Percentiles rank a stretch among this genome's conserved stretches.
Evolutionary conservation across 2,797 vertebrate species (phyloP).

Genomic region (Moxostoma hubbsi): DNA sequence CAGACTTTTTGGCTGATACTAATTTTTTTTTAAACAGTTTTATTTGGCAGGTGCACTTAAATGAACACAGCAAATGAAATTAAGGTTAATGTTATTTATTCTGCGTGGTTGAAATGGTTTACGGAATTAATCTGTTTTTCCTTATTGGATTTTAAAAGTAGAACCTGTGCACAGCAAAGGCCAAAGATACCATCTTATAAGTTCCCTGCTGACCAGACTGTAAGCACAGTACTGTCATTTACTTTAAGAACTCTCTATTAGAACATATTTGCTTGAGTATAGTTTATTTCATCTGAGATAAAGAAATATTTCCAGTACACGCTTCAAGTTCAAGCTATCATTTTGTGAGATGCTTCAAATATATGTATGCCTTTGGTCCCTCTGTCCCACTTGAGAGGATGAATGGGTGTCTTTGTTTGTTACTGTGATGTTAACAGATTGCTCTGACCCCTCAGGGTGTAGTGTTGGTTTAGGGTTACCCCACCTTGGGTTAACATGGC

Average conservation of each 20-base stretch:
- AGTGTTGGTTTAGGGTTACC: conserved; percentile 67
- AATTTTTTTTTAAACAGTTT: conserved; percentile 64
- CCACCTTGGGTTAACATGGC: conserved; percentile 49
- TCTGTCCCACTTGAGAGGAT: conserved; percentile 26
- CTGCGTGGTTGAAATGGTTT: conserved; percentile 50
- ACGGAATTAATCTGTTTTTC: conserved; percentile 53
- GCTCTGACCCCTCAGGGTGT: conserved; percentile 31
- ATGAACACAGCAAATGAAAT: conserved; percentile 39
- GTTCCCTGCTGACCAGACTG: no score
- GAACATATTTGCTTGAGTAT: background rate
- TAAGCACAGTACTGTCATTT: conserved; percentile 4
- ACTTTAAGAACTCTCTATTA: background rate
- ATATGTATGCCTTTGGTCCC: background rate
- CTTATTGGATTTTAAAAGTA: conserved; percentile 34
- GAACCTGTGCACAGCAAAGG: conserved; percentile 12
- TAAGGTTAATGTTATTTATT: conserved; percentile 39
- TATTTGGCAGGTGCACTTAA: conserved; percentile 65
- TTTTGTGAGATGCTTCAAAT: conserved; percentile 8
- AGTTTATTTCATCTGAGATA: conserved; percentile 7
- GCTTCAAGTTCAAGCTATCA: background rate
- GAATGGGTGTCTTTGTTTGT: conserved; percentile 36
- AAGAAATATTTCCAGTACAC: conserved; percentile 31
- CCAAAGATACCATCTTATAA: background rate
- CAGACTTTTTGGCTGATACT: conserved; percentile 61
- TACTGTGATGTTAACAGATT: conserved; percentile 45